Base-by-base conservation (phyloP, 2,888 invertebrate genomes). In the Cantharis rufa region DNA sequence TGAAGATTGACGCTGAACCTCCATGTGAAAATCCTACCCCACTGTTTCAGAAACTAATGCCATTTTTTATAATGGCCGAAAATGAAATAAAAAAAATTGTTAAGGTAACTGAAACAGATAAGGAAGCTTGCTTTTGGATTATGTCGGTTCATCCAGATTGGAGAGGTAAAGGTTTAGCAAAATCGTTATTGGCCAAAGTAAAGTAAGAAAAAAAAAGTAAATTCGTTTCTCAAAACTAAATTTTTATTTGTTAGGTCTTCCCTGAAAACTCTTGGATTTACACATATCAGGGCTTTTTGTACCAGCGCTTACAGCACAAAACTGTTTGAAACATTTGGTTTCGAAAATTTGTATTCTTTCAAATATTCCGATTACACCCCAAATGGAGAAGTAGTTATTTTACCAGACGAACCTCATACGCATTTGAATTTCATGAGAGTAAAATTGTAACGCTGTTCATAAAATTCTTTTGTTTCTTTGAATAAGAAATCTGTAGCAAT, bases 291-390 rank as follows among this genome's bases (percentile, higher is more conserved):
- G 21, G 91, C 92, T 64, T 92, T 95, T 82, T 95, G 95, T 77
- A 92, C 94, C 9, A 95, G 95, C 83, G 91, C 92, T 77, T 95
- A 91, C 86, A 94, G 95, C 1, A 94, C 94, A 0, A 91, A 91
- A 84, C 92, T 94, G 0, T 92, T 94, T 71, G 91, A 92, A 80
- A 91, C 92, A 81, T 87, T 92, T 21, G 94, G 94, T 64, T 95
- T 94, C 87, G 90, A 92, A 62, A 91, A 91, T 84, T 90, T 93
- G 71, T 94, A 92, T 86, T 88, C 89, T 48, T 87, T 93, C 13
- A 89, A 90, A 7, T 96, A 94, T 85, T 87, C 88, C 0, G 93
- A 95, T 72, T 93, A 94, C 82, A 84, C 64, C 3, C 48, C 48
- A 72, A 48, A 64, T 28, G 72, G 72, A 16, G 28, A 72, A 16